A percentile compares a stretch with the other conserved stretches of the same genome.
Conservation (phyloP, 2,113 vertebrate species). For the Eurypyga helias region DNA sequence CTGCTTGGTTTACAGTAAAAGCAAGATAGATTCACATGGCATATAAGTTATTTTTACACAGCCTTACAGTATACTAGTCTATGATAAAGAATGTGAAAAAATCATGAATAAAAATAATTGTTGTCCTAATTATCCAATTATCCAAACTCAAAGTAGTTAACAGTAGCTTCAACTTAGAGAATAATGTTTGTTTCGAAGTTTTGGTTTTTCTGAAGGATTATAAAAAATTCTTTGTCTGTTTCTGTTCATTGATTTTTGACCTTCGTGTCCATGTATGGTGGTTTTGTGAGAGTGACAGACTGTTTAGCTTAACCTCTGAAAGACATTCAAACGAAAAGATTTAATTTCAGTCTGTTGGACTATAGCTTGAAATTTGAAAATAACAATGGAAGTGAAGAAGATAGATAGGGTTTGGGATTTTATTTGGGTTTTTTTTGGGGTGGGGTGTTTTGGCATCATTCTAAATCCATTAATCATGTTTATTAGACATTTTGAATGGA, state of each 20-base stretch:
- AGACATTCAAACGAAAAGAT: neutral
- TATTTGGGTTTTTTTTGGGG: too few species aligned
- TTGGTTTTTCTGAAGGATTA: neutral
- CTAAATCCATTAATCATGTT: neutral
- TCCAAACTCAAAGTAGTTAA: neutral
- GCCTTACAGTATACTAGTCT: neutral
- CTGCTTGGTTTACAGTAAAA: neutral
- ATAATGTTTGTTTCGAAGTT: neutral
- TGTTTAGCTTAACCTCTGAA: neutral
- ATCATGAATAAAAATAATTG: neutral
- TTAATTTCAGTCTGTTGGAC: neutral
- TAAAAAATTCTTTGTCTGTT: neutral
- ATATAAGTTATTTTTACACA: neutral
- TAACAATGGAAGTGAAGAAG: neutral
- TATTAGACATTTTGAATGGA: neutral
- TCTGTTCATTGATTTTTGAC: neutral
- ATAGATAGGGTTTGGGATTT: neutral
- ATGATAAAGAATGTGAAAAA: neutral
- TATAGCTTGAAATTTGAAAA: neutral
- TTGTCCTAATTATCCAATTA: neutral
- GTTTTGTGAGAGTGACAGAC: neutral
- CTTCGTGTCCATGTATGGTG: neutral
- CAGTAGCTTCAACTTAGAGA: neutral
- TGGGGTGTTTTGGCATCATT: neutral
- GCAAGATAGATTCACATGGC: fast-evolving